phyloP scores from a whole-genome alignment of 92 coral and sea anemone species.

The Parazoanthus atlanticus region DNA sequence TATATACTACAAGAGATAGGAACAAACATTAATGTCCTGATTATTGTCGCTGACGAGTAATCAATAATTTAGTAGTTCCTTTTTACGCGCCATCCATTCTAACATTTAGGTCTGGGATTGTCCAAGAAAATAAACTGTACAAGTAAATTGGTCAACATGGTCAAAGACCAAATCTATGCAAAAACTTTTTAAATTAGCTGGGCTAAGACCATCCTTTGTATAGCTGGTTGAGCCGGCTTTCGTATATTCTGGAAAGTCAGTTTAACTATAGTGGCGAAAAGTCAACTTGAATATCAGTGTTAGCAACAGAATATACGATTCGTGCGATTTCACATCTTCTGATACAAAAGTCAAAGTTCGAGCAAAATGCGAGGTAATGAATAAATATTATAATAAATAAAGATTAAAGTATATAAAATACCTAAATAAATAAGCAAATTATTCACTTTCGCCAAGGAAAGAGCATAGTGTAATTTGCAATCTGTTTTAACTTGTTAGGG shows the following conservation, averaged over 20 bases:
- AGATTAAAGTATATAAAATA: neutral
- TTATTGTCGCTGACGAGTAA: neutral
- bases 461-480: neutral
- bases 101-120: neutral
- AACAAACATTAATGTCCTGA: neutral
- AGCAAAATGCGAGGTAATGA: constrained; percentile 1
- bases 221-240: neutral
- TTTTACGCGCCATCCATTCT: constrained; percentile 14
- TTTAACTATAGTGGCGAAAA: neutral
- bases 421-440: neutral
- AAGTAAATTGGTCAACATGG: neutral
- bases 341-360: neutral
- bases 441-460: neutral
- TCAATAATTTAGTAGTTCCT: neutral
- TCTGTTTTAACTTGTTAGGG: neutral
- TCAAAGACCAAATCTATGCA: constrained; percentile 7
- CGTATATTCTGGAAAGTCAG: neutral
- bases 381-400: neutral
- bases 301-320: neutral
- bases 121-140: neutral
- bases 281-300: neutral
- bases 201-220: neutral
- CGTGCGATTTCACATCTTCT: neutral
- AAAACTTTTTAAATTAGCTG: neutral
- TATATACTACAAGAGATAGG: constrained; percentile 2